phyloP scores from a whole-genome alignment of 1,140 invertebrate genomes.

The Tyrophagus putrescentiae region DNA sequence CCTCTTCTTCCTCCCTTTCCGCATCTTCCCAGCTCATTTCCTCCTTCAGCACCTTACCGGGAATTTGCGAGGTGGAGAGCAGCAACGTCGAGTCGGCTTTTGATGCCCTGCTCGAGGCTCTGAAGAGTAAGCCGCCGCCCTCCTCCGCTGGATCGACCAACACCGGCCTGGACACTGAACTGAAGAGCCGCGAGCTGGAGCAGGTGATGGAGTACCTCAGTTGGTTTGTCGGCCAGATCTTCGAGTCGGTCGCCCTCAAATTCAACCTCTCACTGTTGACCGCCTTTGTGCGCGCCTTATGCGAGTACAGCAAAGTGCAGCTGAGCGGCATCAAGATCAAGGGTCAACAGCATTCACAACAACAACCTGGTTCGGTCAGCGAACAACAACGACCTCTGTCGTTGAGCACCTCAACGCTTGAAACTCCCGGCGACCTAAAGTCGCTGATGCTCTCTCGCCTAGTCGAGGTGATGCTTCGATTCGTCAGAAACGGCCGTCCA shows the following conservation, averaged over 20 bases:
- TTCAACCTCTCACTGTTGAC: conserved; percentile 68
- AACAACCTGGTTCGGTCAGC: no score
- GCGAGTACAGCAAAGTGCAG: conserved; percentile 46
- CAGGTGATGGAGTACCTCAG: conserved; percentile 70
- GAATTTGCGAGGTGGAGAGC: conserved; percentile 9
- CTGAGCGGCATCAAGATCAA: no score
- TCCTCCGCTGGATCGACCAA: no score
- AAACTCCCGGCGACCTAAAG: conserved; percentile 25
- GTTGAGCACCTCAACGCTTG: neutral
- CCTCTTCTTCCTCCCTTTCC: no score
- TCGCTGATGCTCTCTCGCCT: conserved; percentile 56
- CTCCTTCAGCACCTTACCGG: neutral
- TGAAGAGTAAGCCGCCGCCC: no score
- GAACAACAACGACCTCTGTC: conserved; percentile 36
- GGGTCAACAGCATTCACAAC: no score
- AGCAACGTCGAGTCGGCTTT: neutral
- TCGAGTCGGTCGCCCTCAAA: conserved; percentile 64
- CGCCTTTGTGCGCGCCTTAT: conserved; percentile 60
- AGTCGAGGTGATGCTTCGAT: conserved; percentile 69
- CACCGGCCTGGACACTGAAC: neutral
- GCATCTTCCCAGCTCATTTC: neutral
- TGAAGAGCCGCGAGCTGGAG: conserved; percentile 50
- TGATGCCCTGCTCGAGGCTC: neutral
- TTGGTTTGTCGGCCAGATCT: conserved; percentile 58
- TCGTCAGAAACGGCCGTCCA: conserved; percentile 66